Conservation (phyloP, 2,113 vertebrate genomes). For the Sander vitreus region DNA sequence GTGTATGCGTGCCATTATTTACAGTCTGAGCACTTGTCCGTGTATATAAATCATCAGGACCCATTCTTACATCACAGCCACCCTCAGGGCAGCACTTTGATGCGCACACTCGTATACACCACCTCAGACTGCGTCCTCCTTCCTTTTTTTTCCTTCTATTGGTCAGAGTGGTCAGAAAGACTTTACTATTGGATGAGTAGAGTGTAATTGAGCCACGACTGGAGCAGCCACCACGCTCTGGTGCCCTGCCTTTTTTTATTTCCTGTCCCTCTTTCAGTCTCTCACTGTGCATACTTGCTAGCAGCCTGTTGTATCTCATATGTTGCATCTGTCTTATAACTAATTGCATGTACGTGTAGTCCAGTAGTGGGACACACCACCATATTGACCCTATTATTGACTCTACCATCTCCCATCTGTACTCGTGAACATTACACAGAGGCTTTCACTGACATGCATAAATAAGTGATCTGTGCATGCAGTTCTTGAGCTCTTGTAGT, state of each 20-base stretch:
- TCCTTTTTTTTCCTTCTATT: constrained; percentile 8
- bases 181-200: constrained; percentile 21
- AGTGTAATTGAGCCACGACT: not conserved
- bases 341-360: not conserved
- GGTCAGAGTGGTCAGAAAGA: constrained; percentile 9
- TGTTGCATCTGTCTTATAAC: not conserved
- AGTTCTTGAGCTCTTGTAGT: not conserved
- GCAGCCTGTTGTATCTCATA: not conserved
- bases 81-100: constrained; percentile 43
- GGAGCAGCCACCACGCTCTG: not conserved
- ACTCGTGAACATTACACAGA: not conserved
- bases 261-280: not conserved
- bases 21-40: constrained; percentile 67
- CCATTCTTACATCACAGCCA: constrained; percentile 62
- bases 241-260: not conserved
- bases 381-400: not conserved
- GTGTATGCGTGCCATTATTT: constrained; percentile 55
- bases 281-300: not conserved
- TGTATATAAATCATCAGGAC: constrained; percentile 71
- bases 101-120: constrained; percentile 6
- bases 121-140: constrained; percentile 42
- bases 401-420: constrained; percentile 3
- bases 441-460: not conserved
- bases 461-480: constrained; percentile 2
- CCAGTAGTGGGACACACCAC: not conserved